phyloP scores from a whole-genome alignment of 2,113 vertebrate species.

The Psettodes erumei region DNA sequence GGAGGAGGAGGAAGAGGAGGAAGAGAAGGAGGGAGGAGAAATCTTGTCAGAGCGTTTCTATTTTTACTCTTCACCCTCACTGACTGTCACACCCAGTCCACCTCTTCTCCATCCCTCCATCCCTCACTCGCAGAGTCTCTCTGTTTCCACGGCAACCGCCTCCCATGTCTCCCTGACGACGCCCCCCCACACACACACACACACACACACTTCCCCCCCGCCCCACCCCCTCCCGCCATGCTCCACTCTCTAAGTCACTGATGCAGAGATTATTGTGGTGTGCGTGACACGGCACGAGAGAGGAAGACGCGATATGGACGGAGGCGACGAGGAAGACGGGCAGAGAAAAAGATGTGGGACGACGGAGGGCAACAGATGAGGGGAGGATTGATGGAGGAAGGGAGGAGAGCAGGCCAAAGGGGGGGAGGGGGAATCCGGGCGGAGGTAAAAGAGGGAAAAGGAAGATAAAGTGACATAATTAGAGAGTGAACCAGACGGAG shows the following conservation, averaged over 20 bases:
- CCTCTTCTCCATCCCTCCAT: slow-evolving; percentile 66
- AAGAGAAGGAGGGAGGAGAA: slow-evolving; percentile 25
- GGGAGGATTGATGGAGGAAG: slow-evolving; percentile 7
- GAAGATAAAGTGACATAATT: not conserved
- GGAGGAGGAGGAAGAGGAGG: not conserved
- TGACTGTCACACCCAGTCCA: slow-evolving; percentile 78
- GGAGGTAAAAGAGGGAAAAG: not conserved
- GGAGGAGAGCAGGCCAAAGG: not conserved
- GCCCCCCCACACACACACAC: not conserved
- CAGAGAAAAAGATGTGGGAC: slow-evolving; percentile 18
- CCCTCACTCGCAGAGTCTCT: slow-evolving; percentile 67
- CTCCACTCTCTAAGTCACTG: too few relatives aligned
- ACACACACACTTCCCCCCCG: slow-evolving; percentile 10
- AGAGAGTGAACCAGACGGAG: not conserved
- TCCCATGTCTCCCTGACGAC: slow-evolving; percentile 77
- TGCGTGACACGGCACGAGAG: slow-evolving; percentile 41
- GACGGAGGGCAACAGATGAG: slow-evolving; percentile 30
- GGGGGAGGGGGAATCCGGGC: not conserved
- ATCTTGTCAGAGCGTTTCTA: slow-evolving; percentile 78
- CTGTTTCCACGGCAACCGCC: slow-evolving; percentile 76
- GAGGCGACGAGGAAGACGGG: not conserved
- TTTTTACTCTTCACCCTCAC: slow-evolving; percentile 75
- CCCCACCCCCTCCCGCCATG: not conserved
- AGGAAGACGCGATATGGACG: slow-evolving; percentile 26
- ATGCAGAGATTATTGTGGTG: slow-evolving; percentile 59